These are phyloP conservation scores for Athetis lepigone DNA, from an alignment of 2,888 invertebrate genomes.

Conservation along the genomic window DNA sequence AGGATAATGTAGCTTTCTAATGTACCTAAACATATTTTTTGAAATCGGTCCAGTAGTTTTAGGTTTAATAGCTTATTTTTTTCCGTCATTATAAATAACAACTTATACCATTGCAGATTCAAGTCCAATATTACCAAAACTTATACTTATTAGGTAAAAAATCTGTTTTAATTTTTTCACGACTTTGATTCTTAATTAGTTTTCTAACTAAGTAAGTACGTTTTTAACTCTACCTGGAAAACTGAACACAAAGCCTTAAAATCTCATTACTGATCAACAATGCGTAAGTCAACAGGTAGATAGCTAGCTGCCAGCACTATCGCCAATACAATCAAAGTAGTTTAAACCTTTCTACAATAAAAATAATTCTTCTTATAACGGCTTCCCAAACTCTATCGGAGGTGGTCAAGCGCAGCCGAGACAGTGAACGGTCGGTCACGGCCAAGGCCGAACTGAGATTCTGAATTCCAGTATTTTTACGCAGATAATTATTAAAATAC, in stretches of 20 bases:
- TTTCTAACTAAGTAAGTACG: constrained; percentile 29
- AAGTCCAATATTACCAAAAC: no score
- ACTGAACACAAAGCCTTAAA: constrained; percentile 28
- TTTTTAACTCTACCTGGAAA: constrained; percentile 39
- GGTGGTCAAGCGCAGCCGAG: constrained; percentile 80
- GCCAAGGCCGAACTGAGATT: constrained; percentile 85
- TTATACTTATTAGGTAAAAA: no score
- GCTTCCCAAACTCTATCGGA: constrained; percentile 68
- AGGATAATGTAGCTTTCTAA: no score
- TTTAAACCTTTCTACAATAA: constrained; percentile 59
- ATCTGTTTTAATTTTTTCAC: no score
- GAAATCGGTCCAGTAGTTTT: no score
- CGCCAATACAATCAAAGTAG: constrained; percentile 38
- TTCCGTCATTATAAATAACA: no score
- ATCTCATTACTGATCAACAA: constrained; percentile 43
- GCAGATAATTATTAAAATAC: constrained; percentile 70
- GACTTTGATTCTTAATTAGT: constrained; percentile 12
- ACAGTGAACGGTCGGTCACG: constrained; percentile 88
- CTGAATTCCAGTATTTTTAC: constrained; percentile 62
- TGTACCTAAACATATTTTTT: no score
- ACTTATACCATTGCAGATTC: no score
- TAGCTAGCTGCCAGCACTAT: constrained; percentile 4
- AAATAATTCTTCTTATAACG: constrained; percentile 68
- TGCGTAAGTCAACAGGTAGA: constrained; percentile 25
- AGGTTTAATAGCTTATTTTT: no score